Evolutionary conservation across 1,140 invertebrate species (phyloP), one percentile per base, ranked within the genome.

Genomic region (Drosophila auraria): DNA sequence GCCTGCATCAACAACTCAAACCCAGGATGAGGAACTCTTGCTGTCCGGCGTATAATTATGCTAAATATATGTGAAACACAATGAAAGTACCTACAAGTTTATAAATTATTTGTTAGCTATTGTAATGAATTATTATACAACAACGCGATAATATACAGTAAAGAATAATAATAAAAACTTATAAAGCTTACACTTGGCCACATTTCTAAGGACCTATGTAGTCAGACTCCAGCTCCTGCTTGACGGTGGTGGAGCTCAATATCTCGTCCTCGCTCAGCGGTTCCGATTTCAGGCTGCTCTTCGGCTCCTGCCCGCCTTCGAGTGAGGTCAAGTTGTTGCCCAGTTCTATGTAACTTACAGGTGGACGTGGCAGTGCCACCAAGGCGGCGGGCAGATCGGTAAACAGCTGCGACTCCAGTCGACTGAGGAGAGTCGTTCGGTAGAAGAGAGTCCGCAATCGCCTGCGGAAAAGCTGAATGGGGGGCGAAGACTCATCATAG

Each of bases 391-490:
- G 80, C 38, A 87, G 42, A 15, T 89, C 42, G 3, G 77, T 14
- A 23, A 87, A 80, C 1, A 54, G 23, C 2, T 62, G 11, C 0
- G 80, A 54, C 11, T 83, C 59, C 63, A 92, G 17, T 5, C 91
- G 84, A 59, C 87, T 92, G 3, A 93, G 54, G 7, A 92, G 42
- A 1, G 80, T 80, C 3, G 92, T 91, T 9, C 62, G 70, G 58
- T 83, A 92, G 42, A 93, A 87, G 12, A 93, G 58, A 1, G 79
- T 53, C 17, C 75, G 78, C 36, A 93, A 61, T 0, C 92, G 86
- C 58, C 72, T 60, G 11, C 91, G 80, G 23, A 93, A 93, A 9
- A 80, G 38, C 36, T 78, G 72, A 0, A 87, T 50, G 3, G 63
- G 53, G 3, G 69, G 33, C 8, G 51, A 36, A 15, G 73, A 71